Evolutionary conservation across 2,797 vertebrate genomes (phyloP).

Genomic region (Xiphorhynchus erythropygius): DNA sequence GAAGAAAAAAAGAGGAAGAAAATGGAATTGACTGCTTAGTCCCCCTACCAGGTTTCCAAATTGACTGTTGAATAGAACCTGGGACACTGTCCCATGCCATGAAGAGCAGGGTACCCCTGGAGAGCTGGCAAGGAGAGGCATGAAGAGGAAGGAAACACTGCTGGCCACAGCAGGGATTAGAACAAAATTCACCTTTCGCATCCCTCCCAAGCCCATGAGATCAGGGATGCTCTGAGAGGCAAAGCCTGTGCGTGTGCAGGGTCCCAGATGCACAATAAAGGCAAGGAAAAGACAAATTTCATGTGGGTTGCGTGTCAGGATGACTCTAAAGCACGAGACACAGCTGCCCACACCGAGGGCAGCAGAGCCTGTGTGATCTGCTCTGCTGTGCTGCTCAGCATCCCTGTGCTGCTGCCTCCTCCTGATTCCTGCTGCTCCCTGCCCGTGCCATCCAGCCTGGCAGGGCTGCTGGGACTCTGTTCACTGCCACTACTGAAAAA

Average conservation of each 20-base stretch:
- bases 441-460: not conserved
- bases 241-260: not conserved
- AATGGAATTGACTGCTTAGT: not conserved
- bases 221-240: not conserved
- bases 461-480: not conserved
- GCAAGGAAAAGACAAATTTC: not conserved
- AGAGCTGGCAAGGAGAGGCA: not conserved
- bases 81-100: not conserved
- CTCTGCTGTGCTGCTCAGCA: not conserved
- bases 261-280: not conserved
- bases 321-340: not conserved
- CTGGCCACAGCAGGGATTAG: not conserved
- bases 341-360: rapidly evolving
- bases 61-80: not conserved
- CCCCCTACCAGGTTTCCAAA: not conserved
- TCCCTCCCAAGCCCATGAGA: not conserved
- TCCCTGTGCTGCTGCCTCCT: not conserved
- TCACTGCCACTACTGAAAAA: not conserved
- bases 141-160: not conserved
- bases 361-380: not conserved
- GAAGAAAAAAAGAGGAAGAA: not conserved
- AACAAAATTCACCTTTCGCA: not conserved
- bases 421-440: not conserved
- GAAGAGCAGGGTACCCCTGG: not conserved
- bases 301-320: rapidly evolving